Base-by-base conservation (phyloP, 2,113 vertebrate genomes). In the Sinocyclocheilus anshuiensis region DNA sequence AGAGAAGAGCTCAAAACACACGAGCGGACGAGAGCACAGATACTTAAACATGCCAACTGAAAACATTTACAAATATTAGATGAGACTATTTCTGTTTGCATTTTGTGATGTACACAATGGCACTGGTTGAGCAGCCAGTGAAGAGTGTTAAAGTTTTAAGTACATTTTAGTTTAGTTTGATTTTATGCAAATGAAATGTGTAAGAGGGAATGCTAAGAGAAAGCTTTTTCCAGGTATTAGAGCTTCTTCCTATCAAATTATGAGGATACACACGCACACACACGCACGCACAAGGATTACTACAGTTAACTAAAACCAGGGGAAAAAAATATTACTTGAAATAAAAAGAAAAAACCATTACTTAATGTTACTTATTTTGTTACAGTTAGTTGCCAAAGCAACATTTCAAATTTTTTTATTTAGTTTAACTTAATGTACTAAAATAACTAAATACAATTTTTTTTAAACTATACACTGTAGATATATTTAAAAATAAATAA, bases 1-100 rank as follows among this genome's bases (percentile, higher is more conserved):
- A 95, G 86, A 94, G 93, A 63, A 77, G 8, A 75, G 79, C 22
- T 9, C 8, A 42, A 67, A 63, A 33, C 48, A 82, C 50, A 61
- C 42, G 4, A 53, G 36, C 8, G 59, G 29, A 29, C 45, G 8
- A 22, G 20, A 75, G 45, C 50, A 59, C 65, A 88, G 72, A 83
- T 72, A 89, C 81, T 18, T 83, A 42, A 75, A 79, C 18, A 69
- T 4, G 10, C 29, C 29, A 33, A 33, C 29, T 33, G 29, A 33
- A 2, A 3, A 59, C 69, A 77, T 20, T 55, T 42, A 39, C n/a
- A 12, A 11, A 59, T 1, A 61, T 10, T n/a, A 65, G n/a, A 65
- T 13, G 4, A 13, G 61, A n/a, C 10, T 13, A 65, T 26, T 63
- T 63, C 61, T 12, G 1, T 12, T 26, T 26, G 4, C n/a, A 13